phyloP scores from a whole-genome alignment of 2,888 invertebrate species.

The Drosophila tripunctata region DNA sequence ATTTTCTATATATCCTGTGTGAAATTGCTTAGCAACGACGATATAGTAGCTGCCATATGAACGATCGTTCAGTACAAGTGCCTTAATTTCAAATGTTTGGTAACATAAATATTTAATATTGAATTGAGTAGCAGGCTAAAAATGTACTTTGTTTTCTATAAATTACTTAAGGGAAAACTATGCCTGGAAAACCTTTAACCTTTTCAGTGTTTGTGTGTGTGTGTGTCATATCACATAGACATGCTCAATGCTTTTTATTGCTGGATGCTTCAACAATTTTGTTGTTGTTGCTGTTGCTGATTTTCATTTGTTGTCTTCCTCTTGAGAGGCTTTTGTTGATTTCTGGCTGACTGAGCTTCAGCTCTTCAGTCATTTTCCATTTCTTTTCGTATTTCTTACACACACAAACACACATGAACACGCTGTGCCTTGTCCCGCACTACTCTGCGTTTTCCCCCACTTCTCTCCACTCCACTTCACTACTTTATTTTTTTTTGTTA shows the following conservation, averaged over 20 bases:
- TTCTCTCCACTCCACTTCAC: background rate
- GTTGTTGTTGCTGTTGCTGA: constrained; percentile 3
- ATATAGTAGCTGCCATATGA: no score
- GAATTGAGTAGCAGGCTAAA: background rate
- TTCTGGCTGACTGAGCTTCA: constrained; percentile 66
- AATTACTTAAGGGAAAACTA: constrained; percentile 6
- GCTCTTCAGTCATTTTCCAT: constrained; percentile 36
- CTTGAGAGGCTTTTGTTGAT: constrained; percentile 65
- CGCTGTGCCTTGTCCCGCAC: background rate
- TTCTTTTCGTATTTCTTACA: constrained; percentile 26
- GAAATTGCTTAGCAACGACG: no score
- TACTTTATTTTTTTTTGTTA: constrained; percentile 10
- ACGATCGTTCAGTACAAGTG: no score
- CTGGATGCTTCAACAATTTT: constrained; percentile 37
- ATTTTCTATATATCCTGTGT: no score
- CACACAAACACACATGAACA: no score
- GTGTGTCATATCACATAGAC: constrained; percentile 6
- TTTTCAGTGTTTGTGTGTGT: constrained; percentile 9
- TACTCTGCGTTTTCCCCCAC: background rate
- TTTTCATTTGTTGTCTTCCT: constrained; percentile 41
- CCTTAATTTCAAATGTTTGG: constrained; percentile 2
- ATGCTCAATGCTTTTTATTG: constrained; percentile 23
- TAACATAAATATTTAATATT: background rate
- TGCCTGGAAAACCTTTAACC: constrained; percentile 7
- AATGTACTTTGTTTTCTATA: background rate